Percentiles rank a stretch among this genome's conserved stretches.
Evolutionary conservation across 2,888 invertebrate genomes (phyloP).

Genomic region (Drosophila paranaensis): DNA sequence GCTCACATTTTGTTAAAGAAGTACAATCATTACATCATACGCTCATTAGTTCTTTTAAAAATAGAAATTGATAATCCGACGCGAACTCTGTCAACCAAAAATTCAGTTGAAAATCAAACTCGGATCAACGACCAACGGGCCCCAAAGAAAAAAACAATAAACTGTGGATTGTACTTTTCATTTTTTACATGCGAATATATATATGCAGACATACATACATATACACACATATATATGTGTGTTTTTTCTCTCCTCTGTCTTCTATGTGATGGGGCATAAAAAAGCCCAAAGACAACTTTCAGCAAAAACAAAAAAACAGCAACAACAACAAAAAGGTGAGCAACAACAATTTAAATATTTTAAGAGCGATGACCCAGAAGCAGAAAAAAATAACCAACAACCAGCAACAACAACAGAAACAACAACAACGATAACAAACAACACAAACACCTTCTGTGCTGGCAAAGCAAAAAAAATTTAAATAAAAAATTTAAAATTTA

Average conservation of each 20-base stretch:
- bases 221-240: constrained; percentile 20
- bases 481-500: constrained; percentile 40
- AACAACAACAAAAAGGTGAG: constrained; percentile 43
- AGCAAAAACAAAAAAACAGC: constrained; percentile 57
- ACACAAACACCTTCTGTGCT: constrained; percentile 73
- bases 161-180: constrained; percentile 66
- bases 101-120: constrained; percentile 69
- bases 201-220: constrained; percentile 31
- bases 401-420: constrained; percentile 42
- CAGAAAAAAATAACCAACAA: constrained; percentile 44
- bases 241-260: constrained; percentile 51
- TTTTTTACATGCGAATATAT: constrained; percentile 51
- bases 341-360: constrained; percentile 79
- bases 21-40: constrained; percentile 38
- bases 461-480: constrained; percentile 45
- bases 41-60: constrained; percentile 49
- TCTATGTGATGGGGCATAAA: constrained; percentile 74
- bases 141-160: constrained; percentile 14
- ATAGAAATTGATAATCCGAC: constrained; percentile 58
- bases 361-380: constrained; percentile 81
- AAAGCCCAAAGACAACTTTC: constrained; percentile 77
- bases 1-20: background rate
- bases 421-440: constrained; percentile 45
- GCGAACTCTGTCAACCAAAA: constrained; percentile 45
- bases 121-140: constrained; percentile 72